Percentiles rank a stretch among this genome's conserved stretches.
Evolutionary conservation across 2,113 vertebrate genomes (phyloP).

Genomic region (Apodemus speciosus): DNA sequence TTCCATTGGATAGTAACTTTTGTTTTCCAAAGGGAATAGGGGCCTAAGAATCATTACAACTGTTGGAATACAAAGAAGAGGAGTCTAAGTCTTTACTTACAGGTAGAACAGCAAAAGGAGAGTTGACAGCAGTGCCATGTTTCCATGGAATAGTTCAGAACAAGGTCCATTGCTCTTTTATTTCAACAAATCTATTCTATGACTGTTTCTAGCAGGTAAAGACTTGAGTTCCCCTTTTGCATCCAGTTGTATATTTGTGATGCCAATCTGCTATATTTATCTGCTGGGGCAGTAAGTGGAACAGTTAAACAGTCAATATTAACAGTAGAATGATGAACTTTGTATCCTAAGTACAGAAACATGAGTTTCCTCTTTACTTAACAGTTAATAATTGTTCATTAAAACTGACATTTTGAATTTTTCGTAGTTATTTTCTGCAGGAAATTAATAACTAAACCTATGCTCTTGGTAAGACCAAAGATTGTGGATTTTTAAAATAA

Average conservation of each 20-base stretch:
- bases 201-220: not conserved
- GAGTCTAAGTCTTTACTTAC: constrained; percentile 38
- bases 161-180: constrained; percentile 39
- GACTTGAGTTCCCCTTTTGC: not conserved
- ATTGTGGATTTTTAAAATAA: not conserved
- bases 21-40: not conserved
- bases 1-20: not conserved
- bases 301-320: not conserved
- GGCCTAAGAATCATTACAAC: not conserved
- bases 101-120: constrained; percentile 51
- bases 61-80: not conserved
- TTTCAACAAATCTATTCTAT: not conserved
- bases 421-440: not conserved
- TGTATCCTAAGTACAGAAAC: not conserved
- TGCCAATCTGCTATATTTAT: not conserved
- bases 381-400: not conserved
- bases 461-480: not conserved
- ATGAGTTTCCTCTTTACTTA: too few species aligned
- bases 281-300: not conserved
- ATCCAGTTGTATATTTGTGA: not conserved
- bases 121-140: constrained; percentile 46
- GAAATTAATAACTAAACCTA: not conserved
- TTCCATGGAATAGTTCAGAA: constrained; percentile 34
- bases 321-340: not conserved
- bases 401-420: not conserved